Evolutionary conservation across 37 sponge, comb jelly and placozoan species (phyloP).

Genomic region (Ianthella basta): DNA sequence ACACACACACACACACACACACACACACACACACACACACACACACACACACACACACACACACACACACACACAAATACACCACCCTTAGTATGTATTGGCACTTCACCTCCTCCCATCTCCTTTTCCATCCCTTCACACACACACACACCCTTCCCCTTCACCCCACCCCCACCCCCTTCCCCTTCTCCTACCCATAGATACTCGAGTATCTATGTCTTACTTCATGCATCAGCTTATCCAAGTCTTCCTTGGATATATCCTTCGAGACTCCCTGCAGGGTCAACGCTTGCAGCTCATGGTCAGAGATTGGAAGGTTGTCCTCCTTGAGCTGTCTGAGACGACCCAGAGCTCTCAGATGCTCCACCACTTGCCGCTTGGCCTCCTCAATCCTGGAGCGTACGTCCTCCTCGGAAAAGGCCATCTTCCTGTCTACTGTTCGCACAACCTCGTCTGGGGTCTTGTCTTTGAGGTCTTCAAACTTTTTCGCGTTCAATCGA

Average conservation of each 20-base stretch:
- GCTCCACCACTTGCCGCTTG: conserved; percentile 53
- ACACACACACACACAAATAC: conserved; percentile 35
- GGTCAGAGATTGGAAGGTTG: neutral
- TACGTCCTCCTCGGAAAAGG: conserved; percentile 21
- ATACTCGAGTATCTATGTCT: too few relatives aligned
- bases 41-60: conserved; percentile 41
- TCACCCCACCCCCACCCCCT: too few relatives aligned
- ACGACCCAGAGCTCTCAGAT: conserved; percentile 59
- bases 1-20: neutral
- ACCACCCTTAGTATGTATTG: too few relatives aligned
- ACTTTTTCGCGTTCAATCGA: neutral
- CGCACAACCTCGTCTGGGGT: neutral
- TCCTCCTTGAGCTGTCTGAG: conserved; percentile 32
- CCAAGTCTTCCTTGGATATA: conserved; percentile 26
- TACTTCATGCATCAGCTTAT: conserved; percentile 27
- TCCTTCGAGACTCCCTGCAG: neutral
- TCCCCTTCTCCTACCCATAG: too few relatives aligned
- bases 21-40: conserved; percentile 30
- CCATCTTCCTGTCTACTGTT: conserved; percentile 10
- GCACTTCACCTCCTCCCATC: too few relatives aligned
- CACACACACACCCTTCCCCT: too few relatives aligned
- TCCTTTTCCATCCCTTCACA: too few relatives aligned
- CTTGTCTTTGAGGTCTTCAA: neutral
- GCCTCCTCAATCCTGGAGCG: conserved; percentile 74
- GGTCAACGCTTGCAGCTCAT: neutral